Conservation (phyloP, 2,797 vertebrate species). For the Morus bassanus region DNA sequence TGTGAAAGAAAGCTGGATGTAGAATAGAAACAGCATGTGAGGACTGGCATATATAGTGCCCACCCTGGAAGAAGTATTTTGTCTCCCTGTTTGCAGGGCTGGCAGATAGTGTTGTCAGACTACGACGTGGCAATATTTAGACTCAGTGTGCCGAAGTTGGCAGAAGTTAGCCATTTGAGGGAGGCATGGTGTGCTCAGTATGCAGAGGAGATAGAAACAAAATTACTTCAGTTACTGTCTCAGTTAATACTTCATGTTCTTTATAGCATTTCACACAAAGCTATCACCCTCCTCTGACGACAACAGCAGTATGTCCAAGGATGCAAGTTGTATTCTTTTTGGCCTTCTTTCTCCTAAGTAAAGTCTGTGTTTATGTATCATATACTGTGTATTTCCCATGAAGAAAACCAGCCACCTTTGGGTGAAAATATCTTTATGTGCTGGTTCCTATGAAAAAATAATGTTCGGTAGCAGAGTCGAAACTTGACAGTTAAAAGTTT, state of each 20-base stretch:
- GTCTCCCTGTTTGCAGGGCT: not conserved
- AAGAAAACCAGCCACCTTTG: not conserved
- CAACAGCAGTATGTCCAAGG: not conserved
- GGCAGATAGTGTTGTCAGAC: slow-evolving; percentile 26
- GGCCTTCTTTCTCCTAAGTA: not conserved
- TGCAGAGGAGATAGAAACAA: slow-evolving; percentile 11
- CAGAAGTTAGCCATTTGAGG: slow-evolving; percentile 28
- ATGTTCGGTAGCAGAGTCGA: not conserved
- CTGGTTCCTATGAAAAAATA: not conserved
- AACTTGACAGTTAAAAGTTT: not conserved
- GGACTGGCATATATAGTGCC: not conserved
- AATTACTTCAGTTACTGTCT: slow-evolving; percentile 62
- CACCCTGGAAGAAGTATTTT: not conserved
- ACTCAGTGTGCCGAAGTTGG: not conserved
- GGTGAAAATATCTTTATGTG: not conserved
- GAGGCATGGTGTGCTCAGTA: slow-evolving; percentile 17
- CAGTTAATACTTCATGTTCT: slow-evolving; percentile 33
- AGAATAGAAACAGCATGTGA: not conserved
- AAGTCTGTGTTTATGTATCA: not conserved
- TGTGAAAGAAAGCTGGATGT: not conserved
- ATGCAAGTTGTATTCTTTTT: not conserved
- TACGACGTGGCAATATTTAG: slow-evolving; percentile 55
- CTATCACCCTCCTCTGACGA: not conserved
- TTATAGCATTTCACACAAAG: not conserved
- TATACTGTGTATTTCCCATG: not conserved